phyloP scores from a whole-genome alignment of 2,113 vertebrate species.

The Dasypus novemcinctus region DNA sequence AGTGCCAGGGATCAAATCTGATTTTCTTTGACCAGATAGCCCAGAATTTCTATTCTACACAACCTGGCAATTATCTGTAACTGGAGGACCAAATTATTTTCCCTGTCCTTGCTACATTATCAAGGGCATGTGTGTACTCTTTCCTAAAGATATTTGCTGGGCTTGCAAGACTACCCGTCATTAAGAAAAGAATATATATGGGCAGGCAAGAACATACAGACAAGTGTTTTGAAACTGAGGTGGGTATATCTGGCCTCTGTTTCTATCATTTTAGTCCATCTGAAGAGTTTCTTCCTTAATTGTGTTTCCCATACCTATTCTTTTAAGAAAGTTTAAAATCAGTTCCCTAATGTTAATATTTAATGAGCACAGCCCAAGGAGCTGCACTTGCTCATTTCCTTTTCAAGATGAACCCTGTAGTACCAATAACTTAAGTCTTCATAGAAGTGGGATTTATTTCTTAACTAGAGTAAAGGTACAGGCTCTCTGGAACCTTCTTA shows the following conservation, averaged over 20 bases:
- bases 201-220: neutral
- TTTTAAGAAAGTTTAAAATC: neutral
- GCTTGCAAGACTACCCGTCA: rapidly evolving
- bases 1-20: neutral
- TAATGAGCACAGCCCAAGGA: neutral
- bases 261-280: neutral
- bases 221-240: rapidly evolving
- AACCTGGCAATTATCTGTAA: no score
- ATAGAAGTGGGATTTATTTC: neutral
- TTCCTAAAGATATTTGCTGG: neutral
- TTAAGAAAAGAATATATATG: neutral
- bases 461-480: neutral
- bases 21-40: neutral
- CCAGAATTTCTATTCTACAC: rapidly evolving
- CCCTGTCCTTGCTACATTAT: neutral
- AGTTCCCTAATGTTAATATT: neutral
- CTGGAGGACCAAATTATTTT: neutral
- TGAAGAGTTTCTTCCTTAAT: neutral
- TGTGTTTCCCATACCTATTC: neutral
- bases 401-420: rapidly evolving
- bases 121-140: neutral
- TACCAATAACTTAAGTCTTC: neutral
- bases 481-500: neutral
- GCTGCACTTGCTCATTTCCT: neutral
- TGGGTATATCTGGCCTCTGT: neutral